A percentile compares a stretch with the other conserved stretches of the same genome.
These are phyloP conservation scores for Arremon brunneinucha DNA, from an alignment of 2,797 vertebrate genomes.

Conservation along the genomic window DNA sequence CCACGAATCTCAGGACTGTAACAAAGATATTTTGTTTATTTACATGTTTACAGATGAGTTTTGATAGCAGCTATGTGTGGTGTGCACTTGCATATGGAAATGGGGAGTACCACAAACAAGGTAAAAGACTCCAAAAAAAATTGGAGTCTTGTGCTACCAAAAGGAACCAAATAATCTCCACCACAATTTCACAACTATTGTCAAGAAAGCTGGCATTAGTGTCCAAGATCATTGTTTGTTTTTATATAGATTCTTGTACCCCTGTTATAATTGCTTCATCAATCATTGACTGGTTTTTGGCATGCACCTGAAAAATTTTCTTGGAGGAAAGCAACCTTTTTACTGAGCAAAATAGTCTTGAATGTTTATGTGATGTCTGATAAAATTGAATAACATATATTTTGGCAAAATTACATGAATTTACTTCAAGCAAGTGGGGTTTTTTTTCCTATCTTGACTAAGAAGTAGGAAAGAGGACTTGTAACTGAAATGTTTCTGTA, in stretches of 20 bases:
- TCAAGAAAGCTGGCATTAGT: background rate
- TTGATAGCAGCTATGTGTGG: background rate
- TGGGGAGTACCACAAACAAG: background rate
- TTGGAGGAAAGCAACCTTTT: background rate
- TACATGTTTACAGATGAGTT: background rate
- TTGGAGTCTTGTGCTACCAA: background rate
- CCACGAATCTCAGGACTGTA: background rate
- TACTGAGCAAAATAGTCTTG: background rate
- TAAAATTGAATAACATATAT: background rate
- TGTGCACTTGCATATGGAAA: background rate
- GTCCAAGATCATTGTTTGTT: background rate
- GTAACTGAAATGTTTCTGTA: background rate
- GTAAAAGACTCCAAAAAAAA: background rate
- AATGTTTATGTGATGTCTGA: background rate
- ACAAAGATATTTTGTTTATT: background rate
- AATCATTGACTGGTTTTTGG: background rate
- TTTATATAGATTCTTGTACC: background rate
- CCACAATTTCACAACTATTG: background rate
- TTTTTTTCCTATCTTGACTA: background rate
- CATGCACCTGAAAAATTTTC: background rate
- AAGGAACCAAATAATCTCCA: background rate
- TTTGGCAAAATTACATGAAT: background rate
- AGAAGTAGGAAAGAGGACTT: background rate
- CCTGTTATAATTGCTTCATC: background rate
- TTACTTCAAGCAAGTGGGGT: background rate